Evolutionary conservation across 2,797 vertebrate species (phyloP).

Genomic region (Pantherophis alleghaniensis): DNA sequence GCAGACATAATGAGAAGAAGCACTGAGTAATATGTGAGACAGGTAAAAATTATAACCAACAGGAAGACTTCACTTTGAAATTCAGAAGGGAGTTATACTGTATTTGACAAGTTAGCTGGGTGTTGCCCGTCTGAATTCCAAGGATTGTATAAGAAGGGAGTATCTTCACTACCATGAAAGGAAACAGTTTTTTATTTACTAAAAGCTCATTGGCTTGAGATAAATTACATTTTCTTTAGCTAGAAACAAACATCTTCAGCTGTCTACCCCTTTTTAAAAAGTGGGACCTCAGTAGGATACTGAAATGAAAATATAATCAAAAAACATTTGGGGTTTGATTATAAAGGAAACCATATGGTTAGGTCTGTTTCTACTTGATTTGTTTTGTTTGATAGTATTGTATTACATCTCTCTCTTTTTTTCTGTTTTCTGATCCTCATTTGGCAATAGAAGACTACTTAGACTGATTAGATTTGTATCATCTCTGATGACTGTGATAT

Average conservation of each 20-base stretch:
- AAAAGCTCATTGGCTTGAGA: not conserved
- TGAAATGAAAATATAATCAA: not conserved
- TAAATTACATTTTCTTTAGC: not conserved
- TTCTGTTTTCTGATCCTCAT: not conserved
- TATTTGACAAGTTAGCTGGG: not conserved
- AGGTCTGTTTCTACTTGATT: not conserved
- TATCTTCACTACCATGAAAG: not conserved
- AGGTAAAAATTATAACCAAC: accelerated
- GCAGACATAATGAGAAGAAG: not conserved
- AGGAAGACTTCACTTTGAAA: not conserved
- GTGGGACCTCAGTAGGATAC: not conserved
- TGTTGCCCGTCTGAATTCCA: conserved; percentile 13
- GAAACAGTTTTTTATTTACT: accelerated
- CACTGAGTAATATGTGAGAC: not conserved
- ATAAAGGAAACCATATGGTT: not conserved
- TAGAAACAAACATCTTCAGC: not conserved
- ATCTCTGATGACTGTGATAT: not conserved
- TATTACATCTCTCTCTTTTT: not conserved
- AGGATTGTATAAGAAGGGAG: conserved; percentile 35
- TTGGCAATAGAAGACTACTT: not conserved
- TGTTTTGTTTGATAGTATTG: not conserved
- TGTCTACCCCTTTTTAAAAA: not conserved
- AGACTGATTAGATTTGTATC: not conserved
- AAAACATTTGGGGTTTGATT: not conserved
- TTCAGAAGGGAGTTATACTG: not conserved